Base-by-base conservation (phyloP, 2,888 invertebrate species). In the Heliconius cydno region DNA sequence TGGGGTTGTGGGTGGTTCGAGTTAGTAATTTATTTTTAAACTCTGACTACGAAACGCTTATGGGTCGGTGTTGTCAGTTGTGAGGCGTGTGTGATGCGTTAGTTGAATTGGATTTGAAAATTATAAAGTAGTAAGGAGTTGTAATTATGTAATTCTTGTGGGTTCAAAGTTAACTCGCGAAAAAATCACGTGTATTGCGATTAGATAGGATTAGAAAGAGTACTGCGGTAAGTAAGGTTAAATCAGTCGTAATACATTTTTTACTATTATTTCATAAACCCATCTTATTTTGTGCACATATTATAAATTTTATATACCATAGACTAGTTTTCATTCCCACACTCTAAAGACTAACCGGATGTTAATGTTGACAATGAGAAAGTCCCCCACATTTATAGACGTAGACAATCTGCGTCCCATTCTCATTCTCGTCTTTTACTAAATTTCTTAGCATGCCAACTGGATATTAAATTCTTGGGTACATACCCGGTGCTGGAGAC, bases 401-500 rank as follows among this genome's bases (percentile, higher is more conserved):
- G 74, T 15, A 57, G 60, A 57, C 71, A 30, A 63, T 71, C 46
- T 34, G 38, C 52, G 71, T 46, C 52, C 65, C 71, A 65, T 76
- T 79, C 79, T 79, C 71, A 71, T 63, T 52, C 74, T 74, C 60
- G 30, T 71, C 68, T 79, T 70, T 30, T 63, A 63, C 63, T 79
- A 57, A 71, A 76, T 79, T 71, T 76, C 76, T 72, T 38, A 52
- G 63, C 38, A 74, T 79, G 34, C 66, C 46, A 41, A 70, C 76
- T 79, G 57, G 38, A 72, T 79, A 79, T 79, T 79, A 79, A 76
- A 79, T 76, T 79, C 71, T 79, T 72, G 52, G 28, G n/a, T 34
- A 70, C 30, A 72, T 76, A n/a, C 52, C n/a, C 52, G 65, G 4
- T 25, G 38, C 30, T 75, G 13, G 7, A 41, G 60, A 65, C 28